A percentile compares a stretch with the other conserved stretches of the same genome.
Conservation (phyloP, 92 coral and sea anemone genomes). For the Bergia sp. region DNA sequence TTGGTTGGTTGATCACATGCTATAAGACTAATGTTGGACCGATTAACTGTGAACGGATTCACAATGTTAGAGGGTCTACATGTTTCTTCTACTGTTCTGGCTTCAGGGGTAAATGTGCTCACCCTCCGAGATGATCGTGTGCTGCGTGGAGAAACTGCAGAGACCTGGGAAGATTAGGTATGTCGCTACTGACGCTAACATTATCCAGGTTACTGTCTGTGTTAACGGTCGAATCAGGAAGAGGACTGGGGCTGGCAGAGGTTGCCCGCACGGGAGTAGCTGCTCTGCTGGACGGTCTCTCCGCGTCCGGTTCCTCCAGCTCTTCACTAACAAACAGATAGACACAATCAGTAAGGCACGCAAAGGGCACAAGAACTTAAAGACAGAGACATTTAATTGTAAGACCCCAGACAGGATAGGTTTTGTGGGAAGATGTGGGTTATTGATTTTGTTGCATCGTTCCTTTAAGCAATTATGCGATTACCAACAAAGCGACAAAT, state of each 20-base stretch:
- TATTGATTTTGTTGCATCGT: too few species aligned
- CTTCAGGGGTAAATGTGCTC: not conserved
- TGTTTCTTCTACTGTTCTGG: conserved; percentile 3
- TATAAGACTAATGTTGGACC: too few species aligned
- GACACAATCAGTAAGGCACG: not conserved
- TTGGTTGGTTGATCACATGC: too few species aligned
- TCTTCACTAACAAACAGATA: conserved; percentile 66
- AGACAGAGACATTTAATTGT: not conserved
- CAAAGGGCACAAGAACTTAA: not conserved
- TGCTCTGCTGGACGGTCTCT: conserved; percentile 53
- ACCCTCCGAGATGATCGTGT: conserved; percentile 98
- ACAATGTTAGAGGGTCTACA: not conserved
- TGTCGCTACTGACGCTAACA: conserved; percentile 58
- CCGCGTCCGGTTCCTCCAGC: conserved; percentile 63
- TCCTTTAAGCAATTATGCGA: too few species aligned
- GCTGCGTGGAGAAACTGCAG: conserved; percentile 88
- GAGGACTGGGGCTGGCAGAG: conserved; percentile 53
- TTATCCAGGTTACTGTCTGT: conserved; percentile 65
- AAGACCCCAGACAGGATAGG: not conserved
- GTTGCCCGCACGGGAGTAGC: conserved; percentile 63
- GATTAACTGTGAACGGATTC: conserved; percentile 45
- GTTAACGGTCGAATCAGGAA: conserved; percentile 58
- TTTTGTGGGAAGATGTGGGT: too few species aligned
- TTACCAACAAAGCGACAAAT: not conserved
- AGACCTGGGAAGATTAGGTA: conserved; percentile 73